Evolutionary conservation across 2,797 vertebrate genomes (phyloP).

Genomic region (Xiphophorus birchmanni): DNA sequence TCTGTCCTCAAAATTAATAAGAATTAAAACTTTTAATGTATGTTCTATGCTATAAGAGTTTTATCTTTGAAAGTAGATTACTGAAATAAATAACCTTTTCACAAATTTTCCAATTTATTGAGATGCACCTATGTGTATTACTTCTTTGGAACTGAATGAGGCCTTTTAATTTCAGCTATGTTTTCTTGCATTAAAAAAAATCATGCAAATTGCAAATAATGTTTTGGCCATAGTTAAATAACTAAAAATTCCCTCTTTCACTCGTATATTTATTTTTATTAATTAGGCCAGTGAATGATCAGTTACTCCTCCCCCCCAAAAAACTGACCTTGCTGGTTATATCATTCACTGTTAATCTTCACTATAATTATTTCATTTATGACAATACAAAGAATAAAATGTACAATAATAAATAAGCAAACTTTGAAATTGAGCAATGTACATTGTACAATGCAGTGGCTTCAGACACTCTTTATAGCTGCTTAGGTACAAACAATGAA

Average conservation of each 20-base stretch:
- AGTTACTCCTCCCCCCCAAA: not conserved
- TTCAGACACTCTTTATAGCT: constrained; percentile 35
- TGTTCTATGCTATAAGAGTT: not conserved
- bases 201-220: not conserved
- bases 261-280: not conserved
- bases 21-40: not conserved
- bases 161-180: not conserved
- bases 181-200: not conserved
- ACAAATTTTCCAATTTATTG: not conserved
- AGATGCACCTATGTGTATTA: not conserved
- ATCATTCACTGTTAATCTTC: constrained; percentile 6
- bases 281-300: not conserved
- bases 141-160: not conserved
- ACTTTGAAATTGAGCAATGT: constrained; percentile 22
- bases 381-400: constrained; percentile 15
- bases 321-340: no score
- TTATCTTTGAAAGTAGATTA: not conserved
- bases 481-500: constrained; percentile 19
- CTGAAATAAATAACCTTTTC: not conserved
- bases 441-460: not conserved
- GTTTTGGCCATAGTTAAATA: not conserved
- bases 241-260: not conserved
- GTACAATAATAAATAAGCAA: constrained; percentile 28
- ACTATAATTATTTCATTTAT: constrained; percentile 24
- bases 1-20: not conserved